These are phyloP conservation scores for Phoeniculus purpureus DNA, from an alignment of 2,797 vertebrate species.

Conservation along the genomic window DNA sequence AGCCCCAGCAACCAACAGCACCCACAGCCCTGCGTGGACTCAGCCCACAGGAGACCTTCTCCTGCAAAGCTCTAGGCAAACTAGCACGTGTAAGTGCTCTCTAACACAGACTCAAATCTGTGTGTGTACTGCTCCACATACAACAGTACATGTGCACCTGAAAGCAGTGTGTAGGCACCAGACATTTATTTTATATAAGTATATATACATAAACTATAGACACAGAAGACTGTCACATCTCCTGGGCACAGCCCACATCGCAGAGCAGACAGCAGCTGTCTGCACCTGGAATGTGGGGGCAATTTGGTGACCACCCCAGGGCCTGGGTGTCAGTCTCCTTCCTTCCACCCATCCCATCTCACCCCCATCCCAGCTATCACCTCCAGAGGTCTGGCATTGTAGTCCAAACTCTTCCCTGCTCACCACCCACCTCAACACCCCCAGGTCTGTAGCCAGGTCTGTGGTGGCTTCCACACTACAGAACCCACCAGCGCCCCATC, in stretches of 20 bases:
- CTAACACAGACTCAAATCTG: neutral
- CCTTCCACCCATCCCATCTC: neutral
- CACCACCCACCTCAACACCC: neutral
- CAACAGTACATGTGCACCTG: neutral
- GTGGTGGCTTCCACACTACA: neutral
- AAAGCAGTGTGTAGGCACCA: neutral
- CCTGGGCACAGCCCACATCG: neutral
- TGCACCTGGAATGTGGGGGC: neutral
- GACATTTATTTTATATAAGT: neutral
- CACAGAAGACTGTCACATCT: neutral
- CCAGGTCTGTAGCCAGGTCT: too few relatives aligned
- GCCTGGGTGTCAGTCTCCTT: neutral
- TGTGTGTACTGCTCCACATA: neutral
- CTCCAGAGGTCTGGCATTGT: neutral
- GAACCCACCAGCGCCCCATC: neutral
- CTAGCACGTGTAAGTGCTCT: neutral
- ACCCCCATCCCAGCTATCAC: neutral
- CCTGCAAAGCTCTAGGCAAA: neutral
- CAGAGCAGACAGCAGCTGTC: neutral
- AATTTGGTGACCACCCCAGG: accelerated
- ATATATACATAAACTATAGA: neutral
- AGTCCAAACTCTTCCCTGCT: neutral
- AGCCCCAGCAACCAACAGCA: neutral
- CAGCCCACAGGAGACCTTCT: neutral
- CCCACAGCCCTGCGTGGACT: neutral